Evolutionary conservation across 2,888 invertebrate genomes (phyloP).

Genomic region (Notodonta dromedarius): DNA sequence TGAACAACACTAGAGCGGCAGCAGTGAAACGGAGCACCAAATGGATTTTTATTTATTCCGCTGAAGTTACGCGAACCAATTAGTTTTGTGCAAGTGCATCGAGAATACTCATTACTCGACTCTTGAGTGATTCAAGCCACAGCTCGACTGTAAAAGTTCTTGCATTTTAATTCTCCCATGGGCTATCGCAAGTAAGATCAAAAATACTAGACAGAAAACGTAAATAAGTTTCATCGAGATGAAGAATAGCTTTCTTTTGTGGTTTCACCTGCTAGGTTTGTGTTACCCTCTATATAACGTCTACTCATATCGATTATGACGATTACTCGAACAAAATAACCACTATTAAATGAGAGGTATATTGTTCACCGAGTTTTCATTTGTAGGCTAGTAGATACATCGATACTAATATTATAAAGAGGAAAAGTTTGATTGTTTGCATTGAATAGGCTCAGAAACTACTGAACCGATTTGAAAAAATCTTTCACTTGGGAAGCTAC

Average conservation of each 20-base stretch:
- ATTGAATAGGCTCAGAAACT: too few relatives aligned
- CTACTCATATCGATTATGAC: too few relatives aligned
- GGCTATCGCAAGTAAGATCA: neutral
- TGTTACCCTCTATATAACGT: too few relatives aligned
- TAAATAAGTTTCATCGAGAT: neutral
- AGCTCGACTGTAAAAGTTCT: constrained; percentile 29
- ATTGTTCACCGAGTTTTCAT: too few relatives aligned
- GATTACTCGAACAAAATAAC: too few relatives aligned
- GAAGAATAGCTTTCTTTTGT: neutral
- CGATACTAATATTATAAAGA: too few relatives aligned
- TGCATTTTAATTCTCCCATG: constrained; percentile 8
- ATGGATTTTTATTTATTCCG: constrained; percentile 74
- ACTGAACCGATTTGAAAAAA: too few relatives aligned
- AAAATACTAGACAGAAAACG: neutral
- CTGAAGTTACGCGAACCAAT: constrained; percentile 69
- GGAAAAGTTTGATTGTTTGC: too few relatives aligned
- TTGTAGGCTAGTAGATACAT: too few relatives aligned
- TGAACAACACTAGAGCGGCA: constrained; percentile 47
- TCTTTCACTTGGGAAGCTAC: too few relatives aligned
- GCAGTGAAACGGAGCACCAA: constrained; percentile 56
- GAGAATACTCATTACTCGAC: constrained; percentile 66
- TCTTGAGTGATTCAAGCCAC: constrained; percentile 52
- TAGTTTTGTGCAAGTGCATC: constrained; percentile 72
- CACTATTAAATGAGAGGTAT: too few relatives aligned
- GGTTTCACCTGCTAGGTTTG: too few relatives aligned